phyloP scores from a whole-genome alignment of 2,888 invertebrate genomes.

The Oegoconia quadripuncta region DNA sequence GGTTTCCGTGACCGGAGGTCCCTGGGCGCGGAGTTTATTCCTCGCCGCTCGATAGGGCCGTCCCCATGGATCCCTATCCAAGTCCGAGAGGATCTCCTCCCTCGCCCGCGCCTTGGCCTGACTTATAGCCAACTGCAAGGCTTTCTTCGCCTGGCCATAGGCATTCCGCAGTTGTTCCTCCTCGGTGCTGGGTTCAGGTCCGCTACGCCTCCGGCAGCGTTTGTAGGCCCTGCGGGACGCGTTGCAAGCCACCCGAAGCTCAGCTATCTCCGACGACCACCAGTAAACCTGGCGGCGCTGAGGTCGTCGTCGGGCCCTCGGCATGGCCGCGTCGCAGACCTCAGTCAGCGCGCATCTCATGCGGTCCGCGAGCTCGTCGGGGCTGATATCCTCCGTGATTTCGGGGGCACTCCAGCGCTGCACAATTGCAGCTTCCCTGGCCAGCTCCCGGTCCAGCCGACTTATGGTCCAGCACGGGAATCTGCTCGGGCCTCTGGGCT shows the following conservation, averaged over 20 bases:
- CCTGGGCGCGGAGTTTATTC: slow-evolving; percentile 1
- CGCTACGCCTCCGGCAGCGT: slow-evolving; percentile 7
- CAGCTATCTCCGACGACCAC: slow-evolving; percentile 16
- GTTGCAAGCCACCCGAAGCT: slow-evolving; percentile 8
- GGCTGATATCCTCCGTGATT: background rate
- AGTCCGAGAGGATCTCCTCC: slow-evolving; percentile 7
- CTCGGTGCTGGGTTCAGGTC: no score
- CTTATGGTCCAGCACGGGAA: slow-evolving; percentile 15
- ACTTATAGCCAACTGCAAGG: slow-evolving; percentile 4
- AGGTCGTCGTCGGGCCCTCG: slow-evolving; percentile 5
- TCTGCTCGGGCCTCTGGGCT: background rate
- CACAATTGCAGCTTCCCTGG: slow-evolving; percentile 15
- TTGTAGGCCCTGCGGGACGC: slow-evolving; percentile 9
- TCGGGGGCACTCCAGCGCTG: background rate
- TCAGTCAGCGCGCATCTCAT: slow-evolving; percentile 7
- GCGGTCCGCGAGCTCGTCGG: slow-evolving; percentile 4
- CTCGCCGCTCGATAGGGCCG: slow-evolving; percentile 10
- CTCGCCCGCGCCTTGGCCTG: slow-evolving; percentile 9
- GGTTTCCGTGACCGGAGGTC: slow-evolving; percentile 3
- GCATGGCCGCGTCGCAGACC: slow-evolving; percentile 21
- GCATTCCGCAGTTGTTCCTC: no score
- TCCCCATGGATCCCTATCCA: slow-evolving; percentile 13
- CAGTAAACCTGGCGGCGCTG: slow-evolving; percentile 10
- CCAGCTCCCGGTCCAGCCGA: no score
- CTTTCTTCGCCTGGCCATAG: slow-evolving; percentile 4